phyloP scores from a whole-genome alignment of 2,113 vertebrate genomes.

The Antechinus stuartii region DNA sequence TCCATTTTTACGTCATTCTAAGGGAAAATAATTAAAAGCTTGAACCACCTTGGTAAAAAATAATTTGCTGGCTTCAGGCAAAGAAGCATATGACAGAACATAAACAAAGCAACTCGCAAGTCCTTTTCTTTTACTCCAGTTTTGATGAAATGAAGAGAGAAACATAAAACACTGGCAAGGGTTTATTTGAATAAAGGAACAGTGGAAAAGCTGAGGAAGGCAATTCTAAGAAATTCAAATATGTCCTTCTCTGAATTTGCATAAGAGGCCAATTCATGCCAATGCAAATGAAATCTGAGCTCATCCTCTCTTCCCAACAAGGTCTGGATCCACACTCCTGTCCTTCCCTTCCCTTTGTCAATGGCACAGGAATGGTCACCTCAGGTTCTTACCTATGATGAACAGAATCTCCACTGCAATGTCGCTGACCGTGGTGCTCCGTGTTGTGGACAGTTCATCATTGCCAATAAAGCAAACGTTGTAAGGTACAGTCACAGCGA shows the following conservation, averaged over 20 bases:
- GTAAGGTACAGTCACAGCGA: conserved; percentile 98
- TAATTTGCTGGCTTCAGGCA: background rate
- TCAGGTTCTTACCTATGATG: conserved; percentile 91
- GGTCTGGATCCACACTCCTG: conserved; percentile 25
- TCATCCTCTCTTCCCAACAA: conserved; percentile 54
- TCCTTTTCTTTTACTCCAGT: background rate
- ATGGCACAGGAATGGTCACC: conserved; percentile 19
- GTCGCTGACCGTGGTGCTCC: conserved; percentile 98
- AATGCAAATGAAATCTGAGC: conserved; percentile 63
- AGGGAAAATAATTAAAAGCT: background rate
- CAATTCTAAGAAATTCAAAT: conserved; percentile 59
- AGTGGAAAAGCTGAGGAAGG: conserved; percentile 10
- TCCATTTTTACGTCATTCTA: background rate
- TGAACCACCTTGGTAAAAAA: background rate
- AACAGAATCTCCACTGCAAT: conserved; percentile 99
- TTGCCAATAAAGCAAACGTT: conserved; percentile 98
- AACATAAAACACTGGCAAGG: background rate
- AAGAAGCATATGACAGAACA: background rate
- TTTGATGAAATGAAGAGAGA: conserved; percentile 35
- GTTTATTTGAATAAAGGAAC: conserved; percentile 30
- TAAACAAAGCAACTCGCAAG: background rate
- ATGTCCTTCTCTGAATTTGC: conserved; percentile 57
- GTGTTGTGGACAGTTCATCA: conserved; percentile 92
- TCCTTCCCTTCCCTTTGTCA: conserved; percentile 51
- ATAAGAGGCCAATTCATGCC: conserved; percentile 49